phyloP scores from a whole-genome alignment of 2,113 vertebrate species.

The Sinocyclocheilus grahami region DNA sequence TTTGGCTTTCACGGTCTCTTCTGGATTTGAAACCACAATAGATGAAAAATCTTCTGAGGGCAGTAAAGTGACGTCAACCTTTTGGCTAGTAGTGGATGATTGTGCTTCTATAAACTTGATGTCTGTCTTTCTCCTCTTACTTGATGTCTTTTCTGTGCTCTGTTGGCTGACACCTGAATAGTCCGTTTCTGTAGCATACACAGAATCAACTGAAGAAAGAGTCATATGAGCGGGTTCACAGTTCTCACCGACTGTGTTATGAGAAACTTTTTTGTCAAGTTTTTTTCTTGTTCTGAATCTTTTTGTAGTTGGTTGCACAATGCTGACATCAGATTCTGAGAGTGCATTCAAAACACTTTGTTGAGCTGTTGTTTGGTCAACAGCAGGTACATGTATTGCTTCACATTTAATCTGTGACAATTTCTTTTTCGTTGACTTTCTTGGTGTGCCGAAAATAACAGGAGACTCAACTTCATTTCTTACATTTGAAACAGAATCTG shows the following conservation, averaged over 20 bases:
- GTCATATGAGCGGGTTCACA: background rate
- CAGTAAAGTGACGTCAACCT: background rate
- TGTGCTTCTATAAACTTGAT: background rate
- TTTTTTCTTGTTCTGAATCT: constrained; percentile 3
- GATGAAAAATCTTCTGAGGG: background rate
- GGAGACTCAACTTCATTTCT: background rate
- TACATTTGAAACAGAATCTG: background rate
- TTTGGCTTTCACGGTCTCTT: background rate
- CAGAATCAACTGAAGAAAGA: background rate
- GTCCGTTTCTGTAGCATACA: background rate
- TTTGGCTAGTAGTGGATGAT: background rate
- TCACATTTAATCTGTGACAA: too few species aligned
- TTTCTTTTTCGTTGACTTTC: background rate
- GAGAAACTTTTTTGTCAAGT: background rate
- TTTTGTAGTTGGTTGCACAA: background rate
- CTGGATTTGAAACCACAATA: background rate
- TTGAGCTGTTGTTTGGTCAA: background rate
- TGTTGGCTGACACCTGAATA: background rate
- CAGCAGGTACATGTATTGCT: background rate
- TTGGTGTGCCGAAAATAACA: background rate
- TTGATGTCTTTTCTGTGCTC: background rate
- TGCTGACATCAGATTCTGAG: background rate
- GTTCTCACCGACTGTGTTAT: background rate
- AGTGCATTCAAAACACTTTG: background rate
- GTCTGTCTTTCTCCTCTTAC: constrained; percentile 8